Evolutionary conservation across 2,888 invertebrate genomes (phyloP), one percentile per base, ranked within the genome.

Genomic region (Perizoma affinitatum): DNA sequence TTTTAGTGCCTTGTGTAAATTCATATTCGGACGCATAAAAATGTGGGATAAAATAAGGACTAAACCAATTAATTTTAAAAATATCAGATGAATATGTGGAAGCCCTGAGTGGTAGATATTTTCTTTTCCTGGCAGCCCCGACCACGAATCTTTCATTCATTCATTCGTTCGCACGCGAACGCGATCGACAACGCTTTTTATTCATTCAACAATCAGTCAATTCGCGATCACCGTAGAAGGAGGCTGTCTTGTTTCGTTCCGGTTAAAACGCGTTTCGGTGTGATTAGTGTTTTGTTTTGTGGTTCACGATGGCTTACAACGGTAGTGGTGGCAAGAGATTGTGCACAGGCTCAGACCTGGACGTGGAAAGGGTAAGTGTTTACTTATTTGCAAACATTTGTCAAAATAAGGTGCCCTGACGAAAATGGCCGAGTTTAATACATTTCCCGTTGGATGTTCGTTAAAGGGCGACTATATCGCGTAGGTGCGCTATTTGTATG

Each of bases 281-380:
- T 92, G 90, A 88, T 90, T 89, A 84, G 90, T 92, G 89, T 90
- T 89, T 88, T 89, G 88, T 90, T 92, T 93, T 93, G 93, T 94
- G 93, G 92, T 94, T 87, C 93, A 94, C 90, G 87, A 95, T 95
- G 95, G 94, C 95, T 94, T 95, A 94, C 93, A 95, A 95, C 93
- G 95, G 94, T 83, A 94, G 94, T 93, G 93, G 94, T 86, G 90
- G 88, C 81, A 92, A 93, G 83, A 90, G 92, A 89, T 88, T 92
- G 80, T 92, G 92, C 78, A 87, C 91, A 69, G 91, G 90, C 66
- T 88, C 89, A 65, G 92, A 93, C 68, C 79, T 92, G 70, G 92
- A 92, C 75, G 90, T 92, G 51, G 92, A 93, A 86, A 90, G 92
- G 90, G 92, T 93, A 69, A 86, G 88, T 85, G 69, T 67, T n/a